Base-by-base conservation (phyloP, 2,113 vertebrate species). In the Cynopterus brachyotis region DNA sequence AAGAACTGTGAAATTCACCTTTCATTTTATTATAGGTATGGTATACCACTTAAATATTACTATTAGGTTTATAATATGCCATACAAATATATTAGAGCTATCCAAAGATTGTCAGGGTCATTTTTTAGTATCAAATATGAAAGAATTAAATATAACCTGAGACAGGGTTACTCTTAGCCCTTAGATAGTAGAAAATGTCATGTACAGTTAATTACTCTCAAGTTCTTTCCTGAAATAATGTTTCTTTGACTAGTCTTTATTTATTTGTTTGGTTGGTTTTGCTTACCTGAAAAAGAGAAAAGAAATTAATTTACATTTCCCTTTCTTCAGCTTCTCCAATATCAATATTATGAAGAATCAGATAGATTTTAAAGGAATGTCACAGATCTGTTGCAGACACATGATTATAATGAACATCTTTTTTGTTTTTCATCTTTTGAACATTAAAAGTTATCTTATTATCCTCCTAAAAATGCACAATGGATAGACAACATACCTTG, bases 401-500 rank as follows among this genome's bases (percentile, higher is more conserved):
- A 67, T 64, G 70, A 72, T 84, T 94, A 55, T 2, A 93, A 35
- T 35, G n/a, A 87, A 80, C 30, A 92, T 17, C 4, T 19, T 97
- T 94, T 93, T 30, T 73, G 15, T 81, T 9, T 86, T 66, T 62
- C 50, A 93, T 32, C 78, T 86, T 94, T 89, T 84, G 76, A 89
- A 92, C 57, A 83, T 89, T 93, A 93, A 96, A 94, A 95, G 24
- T 69, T 90, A 93, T 53, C 28, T 96, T 59, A 73, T 11, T 20
- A 78, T 73, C 37, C 16, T 91, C 26, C 13, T 50, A 37, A 59
- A 22, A 11, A 59, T 50, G 69, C 9, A n/a, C 70, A 72, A 60
- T 35, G 89, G 28, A 30, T 80, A 75, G 60, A 81, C 80, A 91
- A 97, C 22, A 42, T 9, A 89, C 86, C 86, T 97, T 92, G 35